Base-by-base conservation (phyloP, 2,797 vertebrate genomes). In the Ara ararauna region DNA sequence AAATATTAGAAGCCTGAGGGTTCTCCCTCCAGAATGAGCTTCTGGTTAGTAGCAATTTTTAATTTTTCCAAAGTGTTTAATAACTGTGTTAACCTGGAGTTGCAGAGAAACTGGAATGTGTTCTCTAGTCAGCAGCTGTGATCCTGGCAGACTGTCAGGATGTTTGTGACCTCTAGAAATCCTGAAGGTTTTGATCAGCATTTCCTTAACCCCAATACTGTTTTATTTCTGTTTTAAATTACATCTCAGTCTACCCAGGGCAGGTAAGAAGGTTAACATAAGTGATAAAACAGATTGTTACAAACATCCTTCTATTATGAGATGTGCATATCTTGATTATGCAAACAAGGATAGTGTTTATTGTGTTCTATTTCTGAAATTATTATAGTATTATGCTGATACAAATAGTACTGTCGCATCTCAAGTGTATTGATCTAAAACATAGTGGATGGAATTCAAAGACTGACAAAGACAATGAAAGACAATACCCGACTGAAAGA, bases 251-350 rank as follows among this genome's bases (percentile, higher is more conserved):
- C 13, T 93, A 91, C 76, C 71, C 51, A 81, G 68, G 58, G 85
- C 72, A 86, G 77, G 76, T 92, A 75, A 82, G 89, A 94, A 87
- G 71, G 91, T 72, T 96, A 95, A 67, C 73, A 80, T 85, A 90
- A 96, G 66, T 56, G 78, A 90, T 76, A 85, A 40, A 92, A 87
- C 87, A 97, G 90, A 96, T 45, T 91, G 78, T 88, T 80, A 88
- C 74, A 92, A 88, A 56, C 74, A 94, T 95, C 67, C 74, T 87
- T 86, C 88, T 77, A 79, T 96, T 76, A 96, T 89, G 70, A 90
- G 77, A 67, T 56, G 44, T 53, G 82, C 93, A 82, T 94, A 92
- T 80, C 65, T 94, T 90, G 81, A 89, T 90, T 92, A 89, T 89
- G 65, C 75, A 94, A 93, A 65, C 90, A 92, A 71, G 54, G 17